Base-by-base conservation (phyloP, 2,888 invertebrate genomes). In the Diplolepis rosae region DNA sequence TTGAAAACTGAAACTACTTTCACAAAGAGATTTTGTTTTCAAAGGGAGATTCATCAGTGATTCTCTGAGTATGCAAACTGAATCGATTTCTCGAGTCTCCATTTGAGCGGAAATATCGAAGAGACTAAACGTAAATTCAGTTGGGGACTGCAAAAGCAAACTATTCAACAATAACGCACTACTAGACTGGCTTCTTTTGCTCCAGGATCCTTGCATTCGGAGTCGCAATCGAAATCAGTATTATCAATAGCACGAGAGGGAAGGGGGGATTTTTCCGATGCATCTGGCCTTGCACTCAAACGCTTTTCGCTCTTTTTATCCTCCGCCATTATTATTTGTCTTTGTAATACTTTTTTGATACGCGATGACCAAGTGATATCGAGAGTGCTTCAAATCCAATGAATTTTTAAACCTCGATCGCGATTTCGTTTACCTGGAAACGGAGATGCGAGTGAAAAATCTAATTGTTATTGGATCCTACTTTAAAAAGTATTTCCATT, bases 51-150 rank as follows among this genome's bases (percentile, higher is more conserved):
- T 56, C 35, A 56, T 56, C 32, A 56, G 22, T 18, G 22, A 56
- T 56, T 56, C 56, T 32, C 35, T 32, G 35, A 35, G 56, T 22
- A 22, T 32, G 22, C 11, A 35, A 56, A 56, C 22, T 35, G 32
- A 27, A 51, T 51, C 51, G 24, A 51, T 51, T 27, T 27, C 51
- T 51, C 51, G 28, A 51, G 51, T 51, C 27, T 11, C n/a, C 51
- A 27, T 24, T 51, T 51, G 27, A 51, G 27, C 51, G 51, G 24
- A 51, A 51, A 27, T 45, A 51, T 24, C 24, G 50, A 24, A 24
- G 50, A 50, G 27, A 24, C 51, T 28, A 51, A 51, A 51, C 24
- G 27, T 51, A 51, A 51, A 51, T 27, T 51, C 27, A 28, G 51
- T 51, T 6, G 6, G n/a, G 27, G 13, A 51, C 51, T 51, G 13